Evolutionary conservation across 2,888 invertebrate species (phyloP), one percentile per base, ranked within the genome.

Genomic region (Leptopilina myrica): DNA sequence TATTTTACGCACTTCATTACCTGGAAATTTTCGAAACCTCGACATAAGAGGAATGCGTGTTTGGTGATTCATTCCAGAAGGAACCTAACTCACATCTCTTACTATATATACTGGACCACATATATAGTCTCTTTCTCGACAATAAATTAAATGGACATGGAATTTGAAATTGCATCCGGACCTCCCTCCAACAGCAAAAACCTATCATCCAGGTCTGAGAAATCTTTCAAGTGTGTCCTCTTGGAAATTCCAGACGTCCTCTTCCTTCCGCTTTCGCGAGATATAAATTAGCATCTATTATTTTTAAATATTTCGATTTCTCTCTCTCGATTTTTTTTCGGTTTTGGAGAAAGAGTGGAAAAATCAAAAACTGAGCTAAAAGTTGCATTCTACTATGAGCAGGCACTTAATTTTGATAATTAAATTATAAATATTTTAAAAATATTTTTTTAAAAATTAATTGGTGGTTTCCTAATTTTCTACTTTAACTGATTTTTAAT

Each of bases 1-100:
- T 33, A 53, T 59, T 33, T 14, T 56, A 56, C n/a, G n/a, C 26
- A 1, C 33, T 73, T 73, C 73, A 56, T 73, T 33, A 56, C 53
- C 33, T 1, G 14, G 56, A 56, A 73, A 56, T 26, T 33, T 56
- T 59, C 11, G 73, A 73, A 4, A 9, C 9, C 64, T 20, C 59
- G 46, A 46, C 14, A 20, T 20, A n/a, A 33, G 33, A 76, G 80
- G 79, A 81, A 82, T 82, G 78, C 78, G 76, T 78, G 77, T 78
- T 26, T 33, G 78, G 80, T 83, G 83, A 83, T 76, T 83, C 83
- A 83, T 79, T 78, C 59, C 7, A 8, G 20, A 20, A 64, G 62
- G 73, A 80, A 66, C 15, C 62, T 15, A 62, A 62, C 20, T 20
- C 76, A 78, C 76, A 8, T 8, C 7, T 7, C 43, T 33, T 3